These are phyloP conservation scores for Eleginops maclovinus DNA, from an alignment of 2,113 vertebrate genomes.

Conservation along the genomic window DNA sequence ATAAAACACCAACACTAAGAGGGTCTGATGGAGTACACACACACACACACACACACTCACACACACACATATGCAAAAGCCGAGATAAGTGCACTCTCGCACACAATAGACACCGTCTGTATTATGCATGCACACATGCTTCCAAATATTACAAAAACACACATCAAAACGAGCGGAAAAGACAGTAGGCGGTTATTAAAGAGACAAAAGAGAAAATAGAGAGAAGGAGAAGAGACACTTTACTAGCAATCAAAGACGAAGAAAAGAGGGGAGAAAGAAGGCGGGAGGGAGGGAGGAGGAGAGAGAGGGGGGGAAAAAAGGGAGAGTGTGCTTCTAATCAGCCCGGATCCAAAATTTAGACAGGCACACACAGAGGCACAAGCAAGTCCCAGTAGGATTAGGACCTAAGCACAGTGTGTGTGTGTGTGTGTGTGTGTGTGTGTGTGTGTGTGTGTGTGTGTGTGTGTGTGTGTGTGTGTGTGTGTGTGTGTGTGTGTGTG, in stretches of 20 bases:
- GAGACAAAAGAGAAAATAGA: constrained; percentile 72
- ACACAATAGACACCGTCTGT: constrained; percentile 39
- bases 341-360: constrained; percentile 78
- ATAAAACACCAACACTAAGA: constrained; percentile 38
- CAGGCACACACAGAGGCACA: constrained; percentile 76
- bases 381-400: constrained; percentile 80
- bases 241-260: constrained; percentile 72
- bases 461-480: constrained; percentile 50
- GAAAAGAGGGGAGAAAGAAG: constrained; percentile 20
- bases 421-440: constrained; percentile 51
- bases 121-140: constrained; percentile 65
- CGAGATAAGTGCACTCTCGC: constrained; percentile 34
- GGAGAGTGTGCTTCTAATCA: constrained; percentile 76
- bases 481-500: constrained; percentile 51
- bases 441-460: constrained; percentile 51
- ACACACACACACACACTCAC: constrained; percentile 16
- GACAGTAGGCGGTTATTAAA: constrained; percentile 78
- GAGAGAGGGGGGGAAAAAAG: constrained; percentile 18
- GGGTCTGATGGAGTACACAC: constrained; percentile 42
- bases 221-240: constrained; percentile 72
- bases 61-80: constrained; percentile 22
- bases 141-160: constrained; percentile 75
- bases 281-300: background rate
- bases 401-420: constrained; percentile 66
- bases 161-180: constrained; percentile 74